Evolutionary conservation across 2,797 vertebrate genomes (phyloP).

Genomic region (Tympanoctomys barrerae): DNA sequence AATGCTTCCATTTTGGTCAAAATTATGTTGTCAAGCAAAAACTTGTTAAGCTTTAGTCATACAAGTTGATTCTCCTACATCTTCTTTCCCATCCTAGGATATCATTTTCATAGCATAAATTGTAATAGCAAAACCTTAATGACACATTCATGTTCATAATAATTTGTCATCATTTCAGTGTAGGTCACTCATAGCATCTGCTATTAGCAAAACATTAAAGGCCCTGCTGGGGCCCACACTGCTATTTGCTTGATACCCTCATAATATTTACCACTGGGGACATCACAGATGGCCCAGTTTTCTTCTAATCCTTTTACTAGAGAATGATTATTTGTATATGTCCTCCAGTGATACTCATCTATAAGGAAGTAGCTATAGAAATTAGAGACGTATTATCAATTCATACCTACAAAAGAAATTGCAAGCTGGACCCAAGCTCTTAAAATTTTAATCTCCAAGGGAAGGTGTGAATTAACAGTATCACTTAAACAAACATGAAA

Average conservation of each 20-base stretch:
- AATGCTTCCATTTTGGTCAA: constrained; percentile 25
- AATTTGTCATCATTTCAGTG: constrained; percentile 44
- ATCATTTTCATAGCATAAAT: constrained; percentile 34
- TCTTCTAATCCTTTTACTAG: constrained; percentile 48
- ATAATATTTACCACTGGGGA: constrained; percentile 61
- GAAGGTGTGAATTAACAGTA: neutral
- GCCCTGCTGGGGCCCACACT: constrained; percentile 9
- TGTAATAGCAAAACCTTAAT: constrained; percentile 57
- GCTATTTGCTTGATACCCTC: constrained; percentile 62
- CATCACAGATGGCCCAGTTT: constrained; percentile 61
- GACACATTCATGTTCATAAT: constrained; percentile 52
- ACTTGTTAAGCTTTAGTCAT: neutral
- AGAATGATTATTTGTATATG: constrained; percentile 52
- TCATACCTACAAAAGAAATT: neutral
- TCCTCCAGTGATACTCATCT: constrained; percentile 4
- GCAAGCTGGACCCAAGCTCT: neutral
- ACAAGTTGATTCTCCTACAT: neutral
- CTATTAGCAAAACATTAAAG: constrained; percentile 59
- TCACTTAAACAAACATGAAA: constrained; percentile 17
- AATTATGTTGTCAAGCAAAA: neutral
- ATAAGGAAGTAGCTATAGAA: constrained; percentile 20
- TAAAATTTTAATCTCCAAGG: neutral
- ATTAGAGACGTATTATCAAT: neutral
- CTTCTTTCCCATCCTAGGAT: neutral
- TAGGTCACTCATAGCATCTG: constrained; percentile 64